Evolutionary conservation across 1,140 invertebrate species (phyloP), one percentile per base, ranked within the genome.

Genomic region (Drosophila willistoni): DNA sequence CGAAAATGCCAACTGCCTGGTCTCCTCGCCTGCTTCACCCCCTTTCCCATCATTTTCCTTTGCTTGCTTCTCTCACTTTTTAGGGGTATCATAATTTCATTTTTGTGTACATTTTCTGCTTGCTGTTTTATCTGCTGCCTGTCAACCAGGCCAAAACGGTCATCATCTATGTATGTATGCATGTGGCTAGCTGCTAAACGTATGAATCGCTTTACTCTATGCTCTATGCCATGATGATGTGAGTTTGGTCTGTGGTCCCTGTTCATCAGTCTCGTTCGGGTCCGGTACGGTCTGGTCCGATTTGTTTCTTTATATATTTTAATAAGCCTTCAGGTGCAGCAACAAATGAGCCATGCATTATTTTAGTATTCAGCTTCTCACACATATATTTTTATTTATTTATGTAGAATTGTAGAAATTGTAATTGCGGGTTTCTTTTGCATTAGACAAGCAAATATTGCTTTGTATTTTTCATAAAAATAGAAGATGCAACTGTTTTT

Each of bases 271-370:
- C 1, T 36, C 34, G 34, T 36, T 36, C 34, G 34, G 34, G 34
- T 36, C 9, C 34, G 34, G 10, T 36, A 9, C 2, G 36, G 12
- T 68, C 64, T 64, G 62, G 55, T 33, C 34, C 34, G 34, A 10
- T 10, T 36, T 12, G 22, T 12, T 5, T 36, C 34, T 36, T 9
- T 36, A 9, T 36, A 9, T 60, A 57, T 71, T 72, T 66, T 89
- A 83, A 89, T 79, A 89, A 83, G 83, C 77, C 84, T 89, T 89
- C 84, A 87, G 83, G 83, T 87, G 83, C 84, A 87, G 76, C 76
- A 51, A 64, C 79, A 83, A 87, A 87, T 87, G 84, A 83, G 83
- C 67, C 83, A 77, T 87, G 83, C 81, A 87, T 87, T 87, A 87
- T 87, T 83, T 82, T 51, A 51, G 44, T 51, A 22, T 51, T 19